phyloP scores from a whole-genome alignment of 2,888 invertebrate species.

The Geophilus truncorum region DNA sequence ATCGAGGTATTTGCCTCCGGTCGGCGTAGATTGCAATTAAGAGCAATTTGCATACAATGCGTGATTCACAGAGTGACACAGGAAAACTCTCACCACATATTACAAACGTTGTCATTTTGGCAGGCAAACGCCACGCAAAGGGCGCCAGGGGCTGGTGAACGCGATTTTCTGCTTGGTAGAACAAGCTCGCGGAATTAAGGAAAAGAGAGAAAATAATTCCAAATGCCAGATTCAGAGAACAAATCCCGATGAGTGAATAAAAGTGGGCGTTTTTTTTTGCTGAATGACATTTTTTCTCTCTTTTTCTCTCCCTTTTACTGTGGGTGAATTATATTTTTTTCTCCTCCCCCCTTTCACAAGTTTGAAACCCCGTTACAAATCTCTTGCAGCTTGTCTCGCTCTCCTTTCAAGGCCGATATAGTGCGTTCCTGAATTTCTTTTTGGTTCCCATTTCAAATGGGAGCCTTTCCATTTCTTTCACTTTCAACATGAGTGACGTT shows the following conservation, averaged over 20 bases:
- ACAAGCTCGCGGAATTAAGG: conserved; percentile 15
- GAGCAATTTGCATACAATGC: conserved; percentile 1
- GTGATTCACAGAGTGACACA: conserved; percentile 5
- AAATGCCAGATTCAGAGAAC: conserved; percentile 10
- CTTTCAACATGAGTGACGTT: conserved; percentile 16
- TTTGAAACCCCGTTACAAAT: conserved; percentile 13
- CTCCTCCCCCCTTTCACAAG: neutral
- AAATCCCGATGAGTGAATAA: conserved; percentile 10
- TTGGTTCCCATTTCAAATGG: conserved; percentile 12
- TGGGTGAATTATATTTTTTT: neutral
- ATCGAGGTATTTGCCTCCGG: conserved; percentile 10
- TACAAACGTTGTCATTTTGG: neutral
- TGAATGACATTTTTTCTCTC: neutral
- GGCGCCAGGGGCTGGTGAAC: conserved; percentile 8
- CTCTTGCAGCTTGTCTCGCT: conserved; percentile 2
- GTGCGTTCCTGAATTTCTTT: conserved; percentile 12
- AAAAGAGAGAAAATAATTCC: conserved; percentile 17
- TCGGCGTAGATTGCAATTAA: neutral
- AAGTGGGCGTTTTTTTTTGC: neutral
- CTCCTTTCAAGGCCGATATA: conserved; percentile 15
- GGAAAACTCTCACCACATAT: conserved; percentile 16
- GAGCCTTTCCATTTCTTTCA: conserved; percentile 7
- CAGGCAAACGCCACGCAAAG: conserved; percentile 9
- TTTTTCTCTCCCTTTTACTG: neutral
- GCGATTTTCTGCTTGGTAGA: conserved; percentile 11